Base-by-base conservation (phyloP, 2,888 invertebrate species). In the Ptychoptera contaminata region DNA sequence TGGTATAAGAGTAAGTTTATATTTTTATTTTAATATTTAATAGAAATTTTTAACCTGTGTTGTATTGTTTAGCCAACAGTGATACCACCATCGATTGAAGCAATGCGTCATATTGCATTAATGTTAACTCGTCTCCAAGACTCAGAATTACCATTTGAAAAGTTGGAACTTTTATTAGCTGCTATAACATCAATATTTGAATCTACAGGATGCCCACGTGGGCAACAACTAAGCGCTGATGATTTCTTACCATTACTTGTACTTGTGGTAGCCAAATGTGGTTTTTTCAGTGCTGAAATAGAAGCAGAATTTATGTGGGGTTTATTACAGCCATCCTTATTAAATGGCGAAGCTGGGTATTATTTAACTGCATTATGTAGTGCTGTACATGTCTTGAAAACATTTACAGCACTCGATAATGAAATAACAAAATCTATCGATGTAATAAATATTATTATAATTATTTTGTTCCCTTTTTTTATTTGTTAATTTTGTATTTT, bases 251-350 rank as follows among this genome's bases (percentile, higher is more conserved):
- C 93, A 1, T 77, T 93, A 46, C 75, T 96, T 41, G 90, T 93
- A 45, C 92, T 87, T 79, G 83, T 92, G 9, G 72, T 96, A 52
- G 87, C 92, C 1, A 83, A 87, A 49, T 85, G 87, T 53, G 84
- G 86, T 32, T 79, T 92, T 55, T 82, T 93, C 8, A 83, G 88
- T 30, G 93, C 91, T 1, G 94, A 96, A 67, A 77, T 94, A 46
- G 94, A 96, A 62, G 91, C 92, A 0, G 92, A 93, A 60, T 86
- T 92, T 61, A 96, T 96, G 91, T 92, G 92, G 72, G 92, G 83
- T 2, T 70, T 97, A 35, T 69, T 96, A 32, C 94, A 94, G 47
- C 88, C 90, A 1, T 88, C 91, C 1, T 67, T 94, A 43, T 70
- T 92, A 41, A 85, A 85, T 0, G 93, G 93, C 3, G 93, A 94